Evolutionary conservation across 2,797 vertebrate genomes (phyloP), one percentile per base, ranked within the genome.

Genomic region (Nannoperca australis): DNA sequence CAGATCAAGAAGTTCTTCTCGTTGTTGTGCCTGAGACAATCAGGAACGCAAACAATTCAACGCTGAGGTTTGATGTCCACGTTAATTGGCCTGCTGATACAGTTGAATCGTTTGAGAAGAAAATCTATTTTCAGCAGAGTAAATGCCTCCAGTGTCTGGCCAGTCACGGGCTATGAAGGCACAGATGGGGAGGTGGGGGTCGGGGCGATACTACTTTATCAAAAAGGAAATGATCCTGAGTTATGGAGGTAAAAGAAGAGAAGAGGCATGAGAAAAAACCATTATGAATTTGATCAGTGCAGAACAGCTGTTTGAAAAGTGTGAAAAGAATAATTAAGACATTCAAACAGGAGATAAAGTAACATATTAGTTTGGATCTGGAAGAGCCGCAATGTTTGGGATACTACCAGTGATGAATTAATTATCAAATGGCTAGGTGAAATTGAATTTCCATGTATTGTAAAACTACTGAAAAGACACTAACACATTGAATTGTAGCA

Each of bases 1-100:
- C 97, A 98, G 87, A 98, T 93, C 75, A 98, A 93, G 93, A 98
- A 98, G 40, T 96, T 98, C 93, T 97, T 98, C 80, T 97, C 96
- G 2, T 96, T 94, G 92, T 98, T 98, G 90, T 98, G 97, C 97
- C 97, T 90, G 81, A 80, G 54, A 77, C 49, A 34, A 24, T 36
- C n/a, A 55, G 8, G 27, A 53, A 6, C 5, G 6, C 50, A 76
- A 8, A 10, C 0, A 32, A 5, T 36, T 47, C 17, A 64, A 65
- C 54, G 32, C 5, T 40, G 22, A 10, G 27, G 9, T 55, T 42
- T 70, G 15, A 50, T 32, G 3, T 24, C 15, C 7, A n/a, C 54
- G 11, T 45, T 30, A 56, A 42, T 22, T 20, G 56, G 38, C 30
- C 51, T 69, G 8, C 22, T 60, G 36, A 38, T 45, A 20, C 14